A percentile compares a stretch with the other conserved stretches of the same genome.
Evolutionary conservation across 2,113 vertebrate genomes (phyloP).

Genomic region (Furnarius figulus): DNA sequence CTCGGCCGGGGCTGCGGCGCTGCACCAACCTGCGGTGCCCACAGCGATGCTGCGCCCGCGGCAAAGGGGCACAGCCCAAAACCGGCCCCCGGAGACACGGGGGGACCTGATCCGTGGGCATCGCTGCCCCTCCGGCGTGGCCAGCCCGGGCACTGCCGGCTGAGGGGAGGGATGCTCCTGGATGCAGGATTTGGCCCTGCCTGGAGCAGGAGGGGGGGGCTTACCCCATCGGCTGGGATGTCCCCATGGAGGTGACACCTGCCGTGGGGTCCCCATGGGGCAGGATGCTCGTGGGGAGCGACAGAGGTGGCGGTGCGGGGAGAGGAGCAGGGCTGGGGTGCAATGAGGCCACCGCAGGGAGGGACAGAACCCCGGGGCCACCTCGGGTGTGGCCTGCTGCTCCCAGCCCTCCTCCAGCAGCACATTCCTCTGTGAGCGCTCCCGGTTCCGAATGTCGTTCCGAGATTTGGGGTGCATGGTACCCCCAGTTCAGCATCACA

Average conservation of each 20-base stretch:
- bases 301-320: neutral
- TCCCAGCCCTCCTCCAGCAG: neutral
- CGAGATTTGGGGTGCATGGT: fast-evolving
- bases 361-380: neutral
- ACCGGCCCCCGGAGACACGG: neutral
- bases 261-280: neutral
- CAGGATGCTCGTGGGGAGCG: neutral
- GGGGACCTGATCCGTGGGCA: neutral
- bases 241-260: neutral
- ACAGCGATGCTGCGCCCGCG: neutral
- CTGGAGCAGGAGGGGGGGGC: neutral
- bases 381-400: neutral
- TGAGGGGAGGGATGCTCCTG: neutral
- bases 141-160: neutral
- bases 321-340: neutral
- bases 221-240: neutral
- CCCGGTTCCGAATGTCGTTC: neutral
- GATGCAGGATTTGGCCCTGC: neutral
- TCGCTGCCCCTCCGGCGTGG: neutral
- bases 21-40: neutral
- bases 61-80: neutral
- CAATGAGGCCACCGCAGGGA: neutral
- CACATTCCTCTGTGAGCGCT: fast-evolving
- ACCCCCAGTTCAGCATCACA: neutral
- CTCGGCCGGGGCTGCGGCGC: neutral